These are phyloP conservation scores for Sitta europaea DNA, from an alignment of 2,113 vertebrate genomes.

Conservation along the genomic window DNA sequence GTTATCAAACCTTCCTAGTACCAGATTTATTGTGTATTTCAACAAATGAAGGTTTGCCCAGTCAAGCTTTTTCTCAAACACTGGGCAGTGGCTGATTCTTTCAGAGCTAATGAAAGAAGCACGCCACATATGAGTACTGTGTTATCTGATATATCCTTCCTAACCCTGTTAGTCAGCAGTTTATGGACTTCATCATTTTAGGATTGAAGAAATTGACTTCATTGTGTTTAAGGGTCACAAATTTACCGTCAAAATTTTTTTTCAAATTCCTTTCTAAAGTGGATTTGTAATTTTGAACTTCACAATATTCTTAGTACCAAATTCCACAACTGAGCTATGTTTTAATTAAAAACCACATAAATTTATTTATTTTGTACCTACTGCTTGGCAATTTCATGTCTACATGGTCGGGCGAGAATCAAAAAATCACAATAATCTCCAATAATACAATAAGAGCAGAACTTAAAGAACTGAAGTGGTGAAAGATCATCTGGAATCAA, in stretches of 20 bases:
- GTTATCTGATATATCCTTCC: neutral
- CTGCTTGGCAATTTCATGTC: neutral
- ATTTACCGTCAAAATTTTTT: neutral
- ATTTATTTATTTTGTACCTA: neutral
- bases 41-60: neutral
- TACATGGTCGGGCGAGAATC: fast-evolving
- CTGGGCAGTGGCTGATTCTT: neutral
- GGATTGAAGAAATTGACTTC: neutral
- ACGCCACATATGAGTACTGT: neutral
- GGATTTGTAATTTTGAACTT: neutral
- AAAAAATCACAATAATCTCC: neutral
- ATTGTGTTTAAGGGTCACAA: neutral
- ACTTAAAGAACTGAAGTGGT: neutral
- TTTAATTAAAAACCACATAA: neutral
- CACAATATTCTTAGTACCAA: neutral
- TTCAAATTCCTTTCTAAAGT: neutral
- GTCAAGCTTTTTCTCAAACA: neutral
- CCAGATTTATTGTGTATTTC: neutral
- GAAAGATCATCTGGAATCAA: neutral
- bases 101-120: neutral
- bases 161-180: neutral
- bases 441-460: neutral
- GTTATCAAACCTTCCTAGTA: neutral
- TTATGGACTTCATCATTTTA: neutral
- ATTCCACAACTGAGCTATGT: neutral